A percentile compares a stretch with the other conserved stretches of the same genome.
Evolutionary conservation across 2,113 vertebrate species (phyloP).

Genomic region (Petaurus breviceps): DNA sequence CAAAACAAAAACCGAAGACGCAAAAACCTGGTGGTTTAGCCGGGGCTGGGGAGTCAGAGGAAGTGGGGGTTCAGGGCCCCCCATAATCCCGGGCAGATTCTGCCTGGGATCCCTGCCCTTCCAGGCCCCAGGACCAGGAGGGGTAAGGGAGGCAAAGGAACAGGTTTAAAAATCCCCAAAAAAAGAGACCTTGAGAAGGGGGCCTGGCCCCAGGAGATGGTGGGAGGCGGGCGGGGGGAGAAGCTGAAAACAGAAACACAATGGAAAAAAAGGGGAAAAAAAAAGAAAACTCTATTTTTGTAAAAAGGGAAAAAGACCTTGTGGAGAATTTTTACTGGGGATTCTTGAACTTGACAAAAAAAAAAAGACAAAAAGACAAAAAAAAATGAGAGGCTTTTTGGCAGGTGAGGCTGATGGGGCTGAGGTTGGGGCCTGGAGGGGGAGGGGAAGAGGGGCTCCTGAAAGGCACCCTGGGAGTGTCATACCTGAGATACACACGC

Average conservation of each 20-base stretch:
- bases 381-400: slow-evolving; percentile 77
- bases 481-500: background rate
- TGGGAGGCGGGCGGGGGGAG: slow-evolving; percentile 51
- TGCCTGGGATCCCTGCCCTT: slow-evolving; percentile 33
- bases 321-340: slow-evolving; percentile 81
- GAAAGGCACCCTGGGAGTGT: slow-evolving; percentile 24
- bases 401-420: slow-evolving; percentile 77
- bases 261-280: slow-evolving; percentile 73
- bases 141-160: slow-evolving; percentile 24
- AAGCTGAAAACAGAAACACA: slow-evolving; percentile 75
- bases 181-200: slow-evolving; percentile 59
- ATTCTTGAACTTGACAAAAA: slow-evolving; percentile 81
- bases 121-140: slow-evolving; percentile 52
- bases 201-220: slow-evolving; percentile 53
- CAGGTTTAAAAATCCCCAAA: slow-evolving; percentile 80
- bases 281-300: slow-evolving; percentile 82
- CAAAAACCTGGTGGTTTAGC: background rate
- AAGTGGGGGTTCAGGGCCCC: slow-evolving; percentile 14
- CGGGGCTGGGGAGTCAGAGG: background rate
- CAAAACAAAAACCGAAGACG: slow-evolving; percentile 70
- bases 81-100: slow-evolving; percentile 28
- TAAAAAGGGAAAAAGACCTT: slow-evolving; percentile 81
- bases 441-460: slow-evolving; percentile 22
- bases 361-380: slow-evolving; percentile 66
- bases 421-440: slow-evolving; percentile 44